Conservation (phyloP, 2,888 invertebrate species). For the Chrysina gloriosa region DNA sequence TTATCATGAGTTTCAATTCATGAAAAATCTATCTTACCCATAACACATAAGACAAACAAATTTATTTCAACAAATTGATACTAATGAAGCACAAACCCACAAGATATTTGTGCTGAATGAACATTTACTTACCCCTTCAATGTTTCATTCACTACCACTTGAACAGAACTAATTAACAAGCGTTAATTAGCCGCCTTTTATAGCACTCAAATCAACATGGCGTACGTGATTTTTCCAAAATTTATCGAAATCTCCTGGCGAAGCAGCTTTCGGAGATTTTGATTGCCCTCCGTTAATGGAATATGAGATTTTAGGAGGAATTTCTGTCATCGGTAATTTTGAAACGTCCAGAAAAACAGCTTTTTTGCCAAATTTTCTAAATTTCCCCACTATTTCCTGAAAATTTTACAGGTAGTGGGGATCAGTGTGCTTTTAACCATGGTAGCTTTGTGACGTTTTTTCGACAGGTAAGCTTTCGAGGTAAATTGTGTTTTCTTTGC, state of each 20-base stretch:
- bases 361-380: not conserved
- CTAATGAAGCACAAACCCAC: too few relatives aligned
- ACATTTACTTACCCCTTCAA: not conserved
- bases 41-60: not conserved
- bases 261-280: not conserved
- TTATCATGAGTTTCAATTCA: not conserved
- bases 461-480: not conserved
- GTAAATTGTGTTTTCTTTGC: not conserved
- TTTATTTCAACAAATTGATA: too few relatives aligned
- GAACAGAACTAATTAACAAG: not conserved
- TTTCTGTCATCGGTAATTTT: not conserved
- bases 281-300: not conserved
- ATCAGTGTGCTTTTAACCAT: constrained; percentile 1
- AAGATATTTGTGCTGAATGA: not conserved
- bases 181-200: not conserved
- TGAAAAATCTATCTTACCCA: not conserved
- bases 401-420: constrained; percentile 5
- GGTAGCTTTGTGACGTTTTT: not conserved
- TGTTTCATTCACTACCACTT: not conserved
- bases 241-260: not conserved
- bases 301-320: not conserved
- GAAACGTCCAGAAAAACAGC: not conserved
- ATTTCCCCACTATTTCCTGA: not conserved
- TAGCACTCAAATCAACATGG: not conserved
- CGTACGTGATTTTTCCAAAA: constrained; percentile 1